Conservation (phyloP, 1,140 invertebrate species). For the Atta texana region DNA sequence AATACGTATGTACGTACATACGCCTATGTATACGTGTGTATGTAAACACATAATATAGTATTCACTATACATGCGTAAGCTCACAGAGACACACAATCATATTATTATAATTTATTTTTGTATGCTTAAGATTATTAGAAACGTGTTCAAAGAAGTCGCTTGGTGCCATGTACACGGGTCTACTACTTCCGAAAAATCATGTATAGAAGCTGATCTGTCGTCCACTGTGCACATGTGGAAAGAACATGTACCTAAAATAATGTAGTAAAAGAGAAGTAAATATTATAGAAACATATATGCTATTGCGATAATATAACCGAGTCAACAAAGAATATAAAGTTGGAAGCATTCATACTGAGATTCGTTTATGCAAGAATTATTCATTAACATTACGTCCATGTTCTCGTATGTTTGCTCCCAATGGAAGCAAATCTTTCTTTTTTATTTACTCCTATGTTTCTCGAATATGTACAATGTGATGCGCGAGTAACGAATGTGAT, state of each 20-base stretch:
- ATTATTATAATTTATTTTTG: constrained; percentile 84
- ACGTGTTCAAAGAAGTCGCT: constrained; percentile 70
- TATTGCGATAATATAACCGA: constrained; percentile 54
- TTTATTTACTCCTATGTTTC: constrained; percentile 57
- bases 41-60: constrained; percentile 79
- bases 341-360: constrained; percentile 56
- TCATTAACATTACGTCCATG: background rate
- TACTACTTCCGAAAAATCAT: constrained; percentile 58
- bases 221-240: constrained; percentile 26
- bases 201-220: constrained; percentile 60
- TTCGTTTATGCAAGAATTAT: background rate
- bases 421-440: constrained; percentile 44
- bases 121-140: constrained; percentile 80
- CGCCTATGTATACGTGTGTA: constrained; percentile 16
- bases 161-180: constrained; percentile 72
- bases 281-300: constrained; percentile 25
- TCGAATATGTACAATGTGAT: constrained; percentile 48
- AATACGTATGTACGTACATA: too few species aligned
- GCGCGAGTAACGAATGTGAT: constrained; percentile 49
- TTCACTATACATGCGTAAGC: constrained; percentile 81
- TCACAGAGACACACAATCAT: constrained; percentile 78
- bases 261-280: constrained; percentile 64
- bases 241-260: constrained; percentile 67
- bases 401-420: constrained; percentile 61
- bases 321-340: constrained; percentile 24